phyloP scores from a whole-genome alignment of 2,888 invertebrate species.

The Rotaria macrura region DNA sequence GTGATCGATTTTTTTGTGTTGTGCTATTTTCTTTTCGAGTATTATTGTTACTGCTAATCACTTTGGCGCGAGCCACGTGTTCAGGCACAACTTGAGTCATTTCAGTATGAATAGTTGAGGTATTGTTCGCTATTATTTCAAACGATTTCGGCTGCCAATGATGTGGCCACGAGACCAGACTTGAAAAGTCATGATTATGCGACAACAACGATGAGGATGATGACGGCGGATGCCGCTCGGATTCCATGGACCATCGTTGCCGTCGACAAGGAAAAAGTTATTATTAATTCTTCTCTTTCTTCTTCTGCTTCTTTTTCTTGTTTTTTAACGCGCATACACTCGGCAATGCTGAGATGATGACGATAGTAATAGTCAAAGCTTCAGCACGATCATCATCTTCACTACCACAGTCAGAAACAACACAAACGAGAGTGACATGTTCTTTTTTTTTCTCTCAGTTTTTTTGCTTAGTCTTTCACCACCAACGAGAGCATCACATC shows the following conservation, averaged over 20 bases:
- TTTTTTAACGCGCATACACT: not conserved
- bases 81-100: slow-evolving; percentile 19
- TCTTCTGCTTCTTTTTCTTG: not conserved
- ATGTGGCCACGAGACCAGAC: slow-evolving; percentile 21
- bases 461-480: not conserved
- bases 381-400: not conserved
- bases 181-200: not conserved
- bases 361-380: not conserved
- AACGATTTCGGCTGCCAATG: slow-evolving; percentile 10
- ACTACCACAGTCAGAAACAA: not conserved
- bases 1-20: not conserved
- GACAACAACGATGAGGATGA: not conserved
- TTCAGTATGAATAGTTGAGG: not conserved
- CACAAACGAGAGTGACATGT: not conserved
- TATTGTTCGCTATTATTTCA: not conserved
- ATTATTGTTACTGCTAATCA: not conserved
- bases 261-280: not conserved
- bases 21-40: not conserved
- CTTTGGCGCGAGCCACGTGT: not conserved
- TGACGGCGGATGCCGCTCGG: not conserved
- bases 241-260: slow-evolving; percentile 9
- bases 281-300: slow-evolving; percentile 11
- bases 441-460: not conserved
- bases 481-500: not conserved
- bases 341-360: not conserved